These are phyloP conservation scores for Xenentodon cancila DNA, from an alignment of 2,797 vertebrate species.

Conservation along the genomic window DNA sequence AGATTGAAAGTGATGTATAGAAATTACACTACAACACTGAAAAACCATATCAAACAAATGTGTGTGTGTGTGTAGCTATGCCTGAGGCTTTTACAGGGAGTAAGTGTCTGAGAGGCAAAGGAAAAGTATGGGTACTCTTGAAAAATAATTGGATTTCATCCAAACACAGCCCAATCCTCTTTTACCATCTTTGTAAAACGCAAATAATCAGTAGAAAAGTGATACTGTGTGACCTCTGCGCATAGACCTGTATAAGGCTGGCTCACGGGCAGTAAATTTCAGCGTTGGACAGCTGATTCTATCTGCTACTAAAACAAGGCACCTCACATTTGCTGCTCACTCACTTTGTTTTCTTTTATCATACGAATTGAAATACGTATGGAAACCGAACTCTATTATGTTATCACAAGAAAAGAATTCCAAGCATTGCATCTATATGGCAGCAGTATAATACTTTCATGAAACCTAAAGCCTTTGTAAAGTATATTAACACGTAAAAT, in stretches of 20 bases:
- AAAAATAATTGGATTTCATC: constrained; percentile 43
- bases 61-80: no score
- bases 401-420: constrained; percentile 26
- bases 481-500: constrained; percentile 47
- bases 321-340: constrained; percentile 2
- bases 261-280: constrained; percentile 36
- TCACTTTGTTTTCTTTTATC: constrained; percentile 30
- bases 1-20: constrained; percentile 12
- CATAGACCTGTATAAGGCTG: constrained; percentile 28
- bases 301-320: constrained; percentile 19
- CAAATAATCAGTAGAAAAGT: constrained; percentile 51
- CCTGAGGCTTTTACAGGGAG: constrained; percentile 22
- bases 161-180: constrained; percentile 42
- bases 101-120: constrained; percentile 40
- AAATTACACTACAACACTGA: constrained; percentile 1
- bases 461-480: constrained; percentile 43
- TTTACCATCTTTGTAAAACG: constrained; percentile 31
- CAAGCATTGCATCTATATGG: constrained; percentile 1
- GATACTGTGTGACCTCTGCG: constrained; percentile 33
- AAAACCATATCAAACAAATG: neutral
- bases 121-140: constrained; percentile 18
- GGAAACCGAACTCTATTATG: constrained; percentile 24
- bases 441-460: constrained; percentile 12
- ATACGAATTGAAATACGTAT: constrained; percentile 24
- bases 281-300: neutral